A percentile compares a stretch with the other conserved stretches of the same genome.
Conservation (phyloP, 2,888 invertebrate species). For the Drosophila rellima region DNA sequence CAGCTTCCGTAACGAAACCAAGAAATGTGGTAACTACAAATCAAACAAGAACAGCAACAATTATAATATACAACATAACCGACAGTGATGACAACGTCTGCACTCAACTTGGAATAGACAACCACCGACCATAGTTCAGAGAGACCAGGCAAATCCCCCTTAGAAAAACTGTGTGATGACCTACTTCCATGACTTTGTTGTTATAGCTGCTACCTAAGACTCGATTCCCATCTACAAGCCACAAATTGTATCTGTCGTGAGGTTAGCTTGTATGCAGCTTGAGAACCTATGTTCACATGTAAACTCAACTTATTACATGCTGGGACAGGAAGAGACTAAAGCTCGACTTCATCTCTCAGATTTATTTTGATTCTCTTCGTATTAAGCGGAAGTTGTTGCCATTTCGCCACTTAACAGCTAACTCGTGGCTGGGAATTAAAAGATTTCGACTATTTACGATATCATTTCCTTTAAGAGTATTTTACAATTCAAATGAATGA, state of each 20-base stretch:
- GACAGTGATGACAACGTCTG: conserved; percentile 37
- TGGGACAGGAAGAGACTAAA: conserved; percentile 26
- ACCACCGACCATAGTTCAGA: conserved; percentile 24
- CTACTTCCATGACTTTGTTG: conserved; percentile 47
- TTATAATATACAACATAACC: conserved; percentile 48
- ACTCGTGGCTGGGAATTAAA: conserved; percentile 10
- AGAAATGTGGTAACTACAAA: conserved; percentile 74
- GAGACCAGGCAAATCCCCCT: conserved; percentile 3
- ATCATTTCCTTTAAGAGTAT: no score
- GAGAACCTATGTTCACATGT: conserved; percentile 41
- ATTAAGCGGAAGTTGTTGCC: conserved; percentile 53
- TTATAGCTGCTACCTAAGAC: conserved; percentile 37
- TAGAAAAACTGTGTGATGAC: conserved; percentile 34
- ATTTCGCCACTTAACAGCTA: conserved; percentile 36
- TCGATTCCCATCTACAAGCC: conserved; percentile 17
- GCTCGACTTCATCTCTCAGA: conserved; percentile 12
- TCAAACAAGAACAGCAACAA: conserved; percentile 71
- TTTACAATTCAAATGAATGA: background rate
- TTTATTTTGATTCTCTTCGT: conserved; percentile 21
- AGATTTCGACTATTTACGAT: background rate
- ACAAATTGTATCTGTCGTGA: conserved; percentile 28
- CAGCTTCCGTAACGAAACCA: conserved; percentile 58
- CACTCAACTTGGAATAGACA: conserved; percentile 23
- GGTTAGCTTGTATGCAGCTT: conserved; percentile 30
- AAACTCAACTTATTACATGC: conserved; percentile 10